Base-by-base conservation (phyloP, 2,113 vertebrate genomes). In the Pelobates fuscus region DNA sequence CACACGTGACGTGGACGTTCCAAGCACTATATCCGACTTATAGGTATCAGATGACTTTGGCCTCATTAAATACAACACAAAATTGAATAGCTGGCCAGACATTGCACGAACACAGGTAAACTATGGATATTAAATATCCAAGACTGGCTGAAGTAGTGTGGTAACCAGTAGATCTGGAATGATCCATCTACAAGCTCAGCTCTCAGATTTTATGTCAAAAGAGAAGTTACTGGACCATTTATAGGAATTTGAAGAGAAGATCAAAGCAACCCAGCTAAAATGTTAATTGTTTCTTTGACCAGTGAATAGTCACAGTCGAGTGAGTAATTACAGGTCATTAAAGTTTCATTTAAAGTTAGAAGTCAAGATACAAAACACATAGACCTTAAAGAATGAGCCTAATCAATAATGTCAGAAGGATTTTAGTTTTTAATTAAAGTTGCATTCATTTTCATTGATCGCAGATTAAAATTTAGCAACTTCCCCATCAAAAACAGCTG, bases 1-100 rank as follows among this genome's bases (percentile, higher is more conserved):
- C 2, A 41, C n/a, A 4, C 4, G 23, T 18, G 63, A 30, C 14
- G 32, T 17, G n/a, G 32, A 24, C 25, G 2, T 11, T 44, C 14
- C 32, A 67, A 30, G 30, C 11, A 20, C 20, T 24, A 66, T 3
- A 29, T 32, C 23, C 6, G 62, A 29, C 17, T 17, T 14, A 17
- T 15, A 29, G 25, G 12, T 1, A 29, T 75, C 63, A 23, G 71
- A 75, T 21, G 52, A 55, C 41, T 75, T 75, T 57, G 71, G 71
- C 14, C 55, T 67, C 52, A 74, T 58, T 32, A 75, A 20, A 17
- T 62, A 75, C 11, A 67, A 29, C 18, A 67, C 25, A 30, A 75
- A 75, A 29, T n/a, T 20, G 12, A 75, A 61, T 8, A 67, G 17
- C 24, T 75, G 63, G 26, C 62, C 24, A 27, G 71, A 67, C 71